Conservation (phyloP, 2,113 vertebrate genomes). For the Calypte anna region DNA sequence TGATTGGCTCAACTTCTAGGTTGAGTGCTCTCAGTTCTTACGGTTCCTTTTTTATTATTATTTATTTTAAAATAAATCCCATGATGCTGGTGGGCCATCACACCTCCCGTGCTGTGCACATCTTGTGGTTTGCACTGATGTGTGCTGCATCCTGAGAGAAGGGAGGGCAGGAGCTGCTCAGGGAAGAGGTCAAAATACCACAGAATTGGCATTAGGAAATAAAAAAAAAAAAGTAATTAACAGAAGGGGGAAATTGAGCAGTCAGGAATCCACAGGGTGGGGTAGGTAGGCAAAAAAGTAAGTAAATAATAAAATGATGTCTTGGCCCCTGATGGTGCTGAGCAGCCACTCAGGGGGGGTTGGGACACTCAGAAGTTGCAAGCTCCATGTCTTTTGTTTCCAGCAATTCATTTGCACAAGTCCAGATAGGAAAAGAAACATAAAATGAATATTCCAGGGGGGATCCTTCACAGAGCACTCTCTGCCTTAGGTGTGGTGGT, state of each 20-base stretch:
- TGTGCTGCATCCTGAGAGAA: background rate
- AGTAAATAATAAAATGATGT: background rate
- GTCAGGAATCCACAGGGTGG: background rate
- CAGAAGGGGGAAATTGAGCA: background rate
- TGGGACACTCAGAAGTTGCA: background rate
- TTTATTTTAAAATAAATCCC: background rate
- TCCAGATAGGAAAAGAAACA: background rate
- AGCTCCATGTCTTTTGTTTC: background rate
- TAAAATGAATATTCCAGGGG: background rate
- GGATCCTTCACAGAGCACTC: background rate
- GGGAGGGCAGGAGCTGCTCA: background rate
- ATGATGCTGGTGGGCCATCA: fast-evolving
- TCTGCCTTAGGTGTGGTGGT: fast-evolving
- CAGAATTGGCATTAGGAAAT: background rate
- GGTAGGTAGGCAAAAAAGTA: background rate
- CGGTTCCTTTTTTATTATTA: background rate
- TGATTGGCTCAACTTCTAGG: background rate
- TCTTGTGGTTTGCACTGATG: background rate
- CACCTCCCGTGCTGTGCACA: background rate
- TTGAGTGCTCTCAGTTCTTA: background rate
- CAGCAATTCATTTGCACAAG: background rate
- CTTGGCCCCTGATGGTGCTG: background rate
- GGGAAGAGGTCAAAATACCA: background rate
- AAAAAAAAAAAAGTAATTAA: no score
- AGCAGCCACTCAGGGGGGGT: fast-evolving